phyloP scores from a whole-genome alignment of 2,888 invertebrate species.

The Trissolcus japonicus region DNA sequence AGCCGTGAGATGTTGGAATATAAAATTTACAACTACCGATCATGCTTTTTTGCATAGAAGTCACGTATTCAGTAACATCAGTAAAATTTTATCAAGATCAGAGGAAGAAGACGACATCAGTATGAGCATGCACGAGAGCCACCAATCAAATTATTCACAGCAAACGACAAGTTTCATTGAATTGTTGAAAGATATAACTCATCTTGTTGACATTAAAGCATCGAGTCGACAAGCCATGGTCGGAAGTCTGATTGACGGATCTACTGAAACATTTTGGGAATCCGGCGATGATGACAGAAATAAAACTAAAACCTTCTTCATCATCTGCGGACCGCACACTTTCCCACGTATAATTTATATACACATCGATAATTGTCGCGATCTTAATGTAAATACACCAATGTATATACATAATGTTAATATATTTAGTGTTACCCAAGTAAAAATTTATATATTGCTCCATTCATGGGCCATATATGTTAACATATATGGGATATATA shows the following conservation, averaged over 20 bases:
- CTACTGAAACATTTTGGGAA: slow-evolving; percentile 99
- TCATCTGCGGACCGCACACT: slow-evolving; percentile 79
- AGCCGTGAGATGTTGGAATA: slow-evolving; percentile 95
- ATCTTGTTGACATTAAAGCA: slow-evolving; percentile 87
- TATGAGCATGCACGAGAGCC: slow-evolving; percentile 80
- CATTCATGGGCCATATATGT: too few relatives aligned
- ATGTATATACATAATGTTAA: too few relatives aligned
- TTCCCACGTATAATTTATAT: slow-evolving; percentile 87
- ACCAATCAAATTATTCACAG: slow-evolving; percentile 76
- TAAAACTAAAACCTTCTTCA: slow-evolving; percentile 87
- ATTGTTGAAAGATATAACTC: slow-evolving; percentile 85
- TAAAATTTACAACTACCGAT: slow-evolving; percentile 91
- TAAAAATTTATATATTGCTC: too few relatives aligned
- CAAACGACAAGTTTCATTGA: slow-evolving; percentile 80
- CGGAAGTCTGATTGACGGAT: slow-evolving; percentile 92
- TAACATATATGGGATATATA: too few relatives aligned
- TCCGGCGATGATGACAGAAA: slow-evolving; percentile 97
- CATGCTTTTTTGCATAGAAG: slow-evolving; percentile 93
- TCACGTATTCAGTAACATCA: slow-evolving; percentile 96
- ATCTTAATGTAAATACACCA: slow-evolving; percentile 87
- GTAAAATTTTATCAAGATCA: slow-evolving; percentile 94
- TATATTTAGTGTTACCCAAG: too few relatives aligned
- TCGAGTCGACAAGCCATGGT: slow-evolving; percentile 97
- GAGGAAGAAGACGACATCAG: slow-evolving; percentile 86
- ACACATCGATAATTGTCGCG: slow-evolving; percentile 96